These are phyloP conservation scores for Erebia epiphron DNA, from an alignment of 2,888 invertebrate genomes.

Conservation along the genomic window DNA sequence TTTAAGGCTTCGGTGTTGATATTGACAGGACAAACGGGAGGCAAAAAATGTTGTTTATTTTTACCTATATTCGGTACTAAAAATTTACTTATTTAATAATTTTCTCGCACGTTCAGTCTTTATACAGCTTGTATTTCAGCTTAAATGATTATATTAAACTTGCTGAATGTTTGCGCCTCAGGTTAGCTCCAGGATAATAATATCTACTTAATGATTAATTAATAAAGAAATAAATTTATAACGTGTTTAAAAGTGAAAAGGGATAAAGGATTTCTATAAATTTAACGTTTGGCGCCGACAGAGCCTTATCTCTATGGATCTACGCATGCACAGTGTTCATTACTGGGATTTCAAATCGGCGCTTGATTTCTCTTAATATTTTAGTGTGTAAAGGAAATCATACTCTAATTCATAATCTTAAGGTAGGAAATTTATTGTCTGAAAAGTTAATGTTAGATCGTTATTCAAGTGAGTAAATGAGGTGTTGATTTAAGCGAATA, in stretches of 20 bases:
- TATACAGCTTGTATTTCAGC: too few relatives aligned
- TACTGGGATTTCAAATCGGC: constrained; percentile 57
- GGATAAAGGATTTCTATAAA: constrained; percentile 23
- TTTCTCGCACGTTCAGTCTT: background rate
- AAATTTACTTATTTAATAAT: background rate
- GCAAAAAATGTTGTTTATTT: background rate
- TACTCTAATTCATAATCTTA: constrained; percentile 18
- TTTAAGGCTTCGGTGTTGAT: background rate
- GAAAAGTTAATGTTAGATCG: constrained; percentile 29
- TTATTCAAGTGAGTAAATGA: constrained; percentile 27
- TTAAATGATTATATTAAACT: too few relatives aligned
- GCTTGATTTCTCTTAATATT: constrained; percentile 53
- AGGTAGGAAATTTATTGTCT: constrained; percentile 30
- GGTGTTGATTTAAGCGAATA: constrained; percentile 50
- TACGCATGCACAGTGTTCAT: constrained; percentile 65
- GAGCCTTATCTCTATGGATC: constrained; percentile 60
- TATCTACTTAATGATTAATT: background rate
- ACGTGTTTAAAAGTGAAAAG: too few relatives aligned
- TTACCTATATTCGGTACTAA: background rate
- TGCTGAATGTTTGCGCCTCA: background rate
- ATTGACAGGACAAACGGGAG: constrained; percentile 14
- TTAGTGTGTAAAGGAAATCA: constrained; percentile 32
- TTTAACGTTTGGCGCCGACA: constrained; percentile 33
- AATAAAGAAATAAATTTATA: background rate
- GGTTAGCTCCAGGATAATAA: background rate